These are phyloP conservation scores for Blastomussa wellsi DNA, from an alignment of 92 coral and sea anemone genomes.

Conservation along the genomic window DNA sequence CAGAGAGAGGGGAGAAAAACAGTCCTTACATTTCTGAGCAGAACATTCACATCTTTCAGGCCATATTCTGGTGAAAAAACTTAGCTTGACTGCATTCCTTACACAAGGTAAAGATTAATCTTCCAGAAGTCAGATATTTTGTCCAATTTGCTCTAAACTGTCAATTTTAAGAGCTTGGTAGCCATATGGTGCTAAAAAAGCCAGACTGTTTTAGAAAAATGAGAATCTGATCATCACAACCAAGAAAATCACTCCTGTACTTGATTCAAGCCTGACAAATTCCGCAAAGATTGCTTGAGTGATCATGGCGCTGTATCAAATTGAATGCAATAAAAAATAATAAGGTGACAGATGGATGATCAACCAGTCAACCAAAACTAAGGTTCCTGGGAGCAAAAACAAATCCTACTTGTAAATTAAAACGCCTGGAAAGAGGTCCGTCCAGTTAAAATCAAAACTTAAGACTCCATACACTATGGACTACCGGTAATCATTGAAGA, in stretches of 20 bases:
- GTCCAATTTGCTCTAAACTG: too few species aligned
- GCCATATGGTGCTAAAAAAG: background rate
- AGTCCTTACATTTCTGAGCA: background rate
- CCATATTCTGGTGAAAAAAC: background rate
- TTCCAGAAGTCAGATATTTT: background rate
- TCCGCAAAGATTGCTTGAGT: too few species aligned
- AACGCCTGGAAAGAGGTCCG: background rate
- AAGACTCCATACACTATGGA: background rate
- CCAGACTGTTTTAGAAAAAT: background rate
- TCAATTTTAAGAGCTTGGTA: background rate
- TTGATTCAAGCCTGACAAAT: background rate
- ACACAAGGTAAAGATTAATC: background rate
- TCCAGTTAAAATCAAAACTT: constrained; percentile 19
- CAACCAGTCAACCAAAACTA: background rate
- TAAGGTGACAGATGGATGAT: background rate
- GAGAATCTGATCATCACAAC: background rate
- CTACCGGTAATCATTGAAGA: background rate
- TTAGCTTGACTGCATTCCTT: background rate
- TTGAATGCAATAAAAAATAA: background rate
- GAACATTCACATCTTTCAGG: background rate
- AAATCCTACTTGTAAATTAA: background rate
- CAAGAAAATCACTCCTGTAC: background rate
- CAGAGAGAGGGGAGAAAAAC: too few species aligned
- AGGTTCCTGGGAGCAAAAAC: background rate
- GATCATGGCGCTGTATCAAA: too few species aligned